phyloP scores from a whole-genome alignment of 2,888 invertebrate species.

The Mesorhabditis spiculigera region DNA sequence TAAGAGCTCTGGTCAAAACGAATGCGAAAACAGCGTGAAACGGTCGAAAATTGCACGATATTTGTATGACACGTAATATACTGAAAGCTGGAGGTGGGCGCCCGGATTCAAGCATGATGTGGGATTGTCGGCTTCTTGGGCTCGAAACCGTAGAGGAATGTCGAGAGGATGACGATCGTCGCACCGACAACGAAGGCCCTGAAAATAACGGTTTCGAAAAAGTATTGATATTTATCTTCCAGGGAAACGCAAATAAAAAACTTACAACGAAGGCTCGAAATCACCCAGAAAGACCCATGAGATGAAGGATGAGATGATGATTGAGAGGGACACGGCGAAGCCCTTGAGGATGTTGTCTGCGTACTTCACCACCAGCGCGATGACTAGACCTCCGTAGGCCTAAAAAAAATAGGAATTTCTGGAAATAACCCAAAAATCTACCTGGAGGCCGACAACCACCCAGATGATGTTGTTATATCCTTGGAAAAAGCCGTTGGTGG shows the following conservation, averaged over 20 bases:
- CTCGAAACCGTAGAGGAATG: conserved; percentile 62
- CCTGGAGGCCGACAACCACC: conserved; percentile 63
- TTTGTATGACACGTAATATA: too few species aligned
- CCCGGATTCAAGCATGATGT: background rate
- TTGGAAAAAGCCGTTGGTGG: conserved; percentile 62
- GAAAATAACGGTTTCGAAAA: conserved; percentile 19
- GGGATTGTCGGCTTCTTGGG: conserved; percentile 22
- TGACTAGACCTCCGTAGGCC: conserved; percentile 64
- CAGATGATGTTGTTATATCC: conserved; percentile 63
- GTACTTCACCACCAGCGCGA: conserved; percentile 66
- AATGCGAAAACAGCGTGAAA: too few species aligned
- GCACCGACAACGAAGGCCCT: conserved; percentile 62
- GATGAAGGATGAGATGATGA: conserved; percentile 63
- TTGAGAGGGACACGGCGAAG: conserved; percentile 65
- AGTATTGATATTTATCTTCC: background rate
- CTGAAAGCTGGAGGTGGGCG: too few species aligned
- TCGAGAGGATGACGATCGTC: conserved; percentile 61
- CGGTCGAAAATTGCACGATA: too few species aligned
- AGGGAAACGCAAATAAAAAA: conserved; percentile 11
- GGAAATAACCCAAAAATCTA: conserved; percentile 30
- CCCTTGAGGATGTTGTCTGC: conserved; percentile 67
- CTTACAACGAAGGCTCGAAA: conserved; percentile 60
- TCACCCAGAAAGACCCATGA: conserved; percentile 63
- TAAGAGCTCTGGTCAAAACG: too few species aligned
- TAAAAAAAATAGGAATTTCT: conserved; percentile 36